A percentile compares a stretch with the other conserved stretches of the same genome.
These are phyloP conservation scores for Nephrotoma guestfalica DNA, from an alignment of 2,888 invertebrate genomes.

Conservation along the genomic window DNA sequence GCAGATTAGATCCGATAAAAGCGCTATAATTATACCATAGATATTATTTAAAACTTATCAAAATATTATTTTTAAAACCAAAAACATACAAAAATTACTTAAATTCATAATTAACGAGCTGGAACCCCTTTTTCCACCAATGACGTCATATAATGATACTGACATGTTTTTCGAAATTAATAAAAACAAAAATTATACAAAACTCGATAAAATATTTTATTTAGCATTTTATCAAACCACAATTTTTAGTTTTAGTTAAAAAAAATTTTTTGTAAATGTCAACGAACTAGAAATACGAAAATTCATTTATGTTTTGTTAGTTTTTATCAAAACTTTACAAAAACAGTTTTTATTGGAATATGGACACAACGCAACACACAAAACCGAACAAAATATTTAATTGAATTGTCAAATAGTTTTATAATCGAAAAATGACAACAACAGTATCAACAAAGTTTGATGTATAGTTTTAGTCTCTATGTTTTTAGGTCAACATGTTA, in stretches of 20 bases:
- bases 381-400: not conserved
- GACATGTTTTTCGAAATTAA: not conserved
- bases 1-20: too few species aligned
- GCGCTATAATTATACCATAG: too few species aligned
- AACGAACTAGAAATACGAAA: not conserved
- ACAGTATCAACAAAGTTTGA: not conserved
- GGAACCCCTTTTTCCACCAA: not conserved
- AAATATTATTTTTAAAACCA: not conserved
- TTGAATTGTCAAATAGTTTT: not conserved
- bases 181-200: not conserved
- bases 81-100: too few species aligned
- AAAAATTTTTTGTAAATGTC: not conserved
- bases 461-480: not conserved
- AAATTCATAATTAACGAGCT: not conserved
- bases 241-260: not conserved
- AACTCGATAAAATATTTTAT: not conserved
- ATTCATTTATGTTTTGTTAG: not conserved
- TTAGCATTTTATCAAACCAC: not conserved
- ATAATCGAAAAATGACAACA: not conserved
- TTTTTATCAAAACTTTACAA: not conserved
- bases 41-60: not conserved
- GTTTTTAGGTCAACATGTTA: not conserved
- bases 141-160: not conserved
- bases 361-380: not conserved
- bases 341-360: not conserved